Percentiles rank a stretch among this genome's conserved stretches.
These are phyloP conservation scores for Drosophila tristis DNA, from an alignment of 1,140 invertebrate species.

Conservation along the genomic window DNA sequence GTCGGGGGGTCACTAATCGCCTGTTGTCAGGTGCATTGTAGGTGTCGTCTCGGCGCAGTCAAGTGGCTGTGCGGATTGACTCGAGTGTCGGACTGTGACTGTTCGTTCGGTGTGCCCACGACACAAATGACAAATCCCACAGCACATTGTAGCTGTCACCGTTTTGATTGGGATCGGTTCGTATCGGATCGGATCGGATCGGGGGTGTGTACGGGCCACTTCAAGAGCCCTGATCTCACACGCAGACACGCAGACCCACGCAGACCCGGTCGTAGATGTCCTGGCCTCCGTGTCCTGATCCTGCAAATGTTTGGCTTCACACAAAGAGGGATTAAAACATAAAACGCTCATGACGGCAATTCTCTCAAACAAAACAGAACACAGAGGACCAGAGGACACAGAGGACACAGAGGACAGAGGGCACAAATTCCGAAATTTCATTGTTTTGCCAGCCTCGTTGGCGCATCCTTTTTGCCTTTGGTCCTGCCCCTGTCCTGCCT, in stretches of 20 bases:
- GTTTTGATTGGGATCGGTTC: no score
- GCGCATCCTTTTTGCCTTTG: constrained; percentile 57
- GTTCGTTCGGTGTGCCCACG: background rate
- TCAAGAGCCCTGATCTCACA: constrained; percentile 40
- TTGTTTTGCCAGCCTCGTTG: constrained; percentile 73
- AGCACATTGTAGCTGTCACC: no score
- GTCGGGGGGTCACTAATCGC: constrained; percentile 7
- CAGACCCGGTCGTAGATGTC: background rate
- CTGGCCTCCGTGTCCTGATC: constrained; percentile 26
- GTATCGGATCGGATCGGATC: background rate
- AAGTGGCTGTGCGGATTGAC: constrained; percentile 30
- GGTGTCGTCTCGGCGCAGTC: constrained; percentile 20
- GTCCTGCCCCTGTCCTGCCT: constrained; percentile 7
- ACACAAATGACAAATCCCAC: constrained; percentile 18
- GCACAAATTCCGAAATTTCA: constrained; percentile 62
- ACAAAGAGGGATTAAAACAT: constrained; percentile 73
- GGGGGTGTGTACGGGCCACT: constrained; percentile 50
- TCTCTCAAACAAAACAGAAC: constrained; percentile 40
- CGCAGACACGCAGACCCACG: background rate
- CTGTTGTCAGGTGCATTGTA: constrained; percentile 9
- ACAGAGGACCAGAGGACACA: background rate
- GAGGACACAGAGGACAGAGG: no score
- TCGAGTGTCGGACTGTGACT: constrained; percentile 2
- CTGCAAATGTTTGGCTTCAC: constrained; percentile 71
- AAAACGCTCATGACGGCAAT: constrained; percentile 56